Evolutionary conservation across 2,113 vertebrate genomes (phyloP).

Genomic region (Galemys pyrenaicus): DNA sequence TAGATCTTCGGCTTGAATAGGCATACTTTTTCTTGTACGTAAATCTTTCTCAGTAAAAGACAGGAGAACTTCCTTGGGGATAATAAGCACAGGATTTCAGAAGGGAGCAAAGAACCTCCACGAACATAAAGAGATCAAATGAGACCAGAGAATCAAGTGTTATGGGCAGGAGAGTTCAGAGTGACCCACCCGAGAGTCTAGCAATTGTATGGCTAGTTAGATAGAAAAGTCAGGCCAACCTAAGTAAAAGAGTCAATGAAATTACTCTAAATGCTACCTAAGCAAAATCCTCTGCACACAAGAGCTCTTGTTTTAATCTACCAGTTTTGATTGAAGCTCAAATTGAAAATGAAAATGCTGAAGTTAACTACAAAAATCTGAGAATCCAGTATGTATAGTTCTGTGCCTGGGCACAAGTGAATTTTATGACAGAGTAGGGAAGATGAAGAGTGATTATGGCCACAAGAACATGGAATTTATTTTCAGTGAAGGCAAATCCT

Average conservation of each 20-base stretch:
- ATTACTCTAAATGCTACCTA: background rate
- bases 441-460: too few species aligned
- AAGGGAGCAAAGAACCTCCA: background rate
- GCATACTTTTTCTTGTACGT: background rate
- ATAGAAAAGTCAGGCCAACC: too few species aligned
- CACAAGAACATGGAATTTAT: background rate
- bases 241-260: background rate
- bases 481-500: background rate
- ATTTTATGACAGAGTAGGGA: background rate
- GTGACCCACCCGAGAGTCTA: too few species aligned
- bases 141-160: too few species aligned
- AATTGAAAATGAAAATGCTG: background rate
- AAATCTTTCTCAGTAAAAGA: background rate
- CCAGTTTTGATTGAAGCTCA: background rate
- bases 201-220: background rate
- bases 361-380: background rate
- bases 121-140: background rate
- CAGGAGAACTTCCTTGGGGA: background rate
- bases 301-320: background rate
- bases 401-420: background rate
- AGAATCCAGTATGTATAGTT: background rate
- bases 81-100: accelerated
- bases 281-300: background rate
- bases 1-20: background rate
- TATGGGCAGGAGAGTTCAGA: background rate